These are phyloP conservation scores for Coccyzus lansbergi DNA, from an alignment of 2,797 vertebrate species.

Conservation along the genomic window DNA sequence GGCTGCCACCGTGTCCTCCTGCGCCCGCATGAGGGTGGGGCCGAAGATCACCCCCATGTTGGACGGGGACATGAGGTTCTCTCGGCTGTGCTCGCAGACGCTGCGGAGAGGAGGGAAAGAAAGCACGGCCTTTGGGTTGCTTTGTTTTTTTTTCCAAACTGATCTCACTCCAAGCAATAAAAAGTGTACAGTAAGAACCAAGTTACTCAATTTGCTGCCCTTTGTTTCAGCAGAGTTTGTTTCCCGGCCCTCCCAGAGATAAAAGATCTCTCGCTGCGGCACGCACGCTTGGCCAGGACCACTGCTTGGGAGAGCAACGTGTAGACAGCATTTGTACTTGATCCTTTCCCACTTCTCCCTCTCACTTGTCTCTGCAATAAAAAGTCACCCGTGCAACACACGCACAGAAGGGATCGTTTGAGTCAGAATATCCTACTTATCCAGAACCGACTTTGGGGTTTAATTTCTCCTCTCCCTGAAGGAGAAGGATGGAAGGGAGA, in stretches of 20 bases:
- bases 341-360: neutral
- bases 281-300: rapidly evolving
- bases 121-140: neutral
- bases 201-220: neutral
- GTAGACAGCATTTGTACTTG: neutral
- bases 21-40: conserved; percentile 93
- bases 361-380: neutral
- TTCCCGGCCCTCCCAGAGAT: neutral
- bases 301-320: neutral
- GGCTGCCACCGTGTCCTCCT: conserved; percentile 96
- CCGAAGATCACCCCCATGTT: conserved; percentile 99
- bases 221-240: neutral
- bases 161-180: neutral
- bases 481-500: no score
- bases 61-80: conserved; percentile 93
- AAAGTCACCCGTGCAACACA: neutral
- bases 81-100: conserved; percentile 88
- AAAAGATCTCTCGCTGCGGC: neutral
- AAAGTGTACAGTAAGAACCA: neutral
- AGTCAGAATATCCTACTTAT: no score
- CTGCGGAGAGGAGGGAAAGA: conserved; percentile 71
- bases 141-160: neutral
- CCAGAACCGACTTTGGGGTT: no score
- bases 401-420: neutral
- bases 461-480: no score